phyloP scores from a whole-genome alignment of 2,113 vertebrate species.

The Alethe castanea region DNA sequence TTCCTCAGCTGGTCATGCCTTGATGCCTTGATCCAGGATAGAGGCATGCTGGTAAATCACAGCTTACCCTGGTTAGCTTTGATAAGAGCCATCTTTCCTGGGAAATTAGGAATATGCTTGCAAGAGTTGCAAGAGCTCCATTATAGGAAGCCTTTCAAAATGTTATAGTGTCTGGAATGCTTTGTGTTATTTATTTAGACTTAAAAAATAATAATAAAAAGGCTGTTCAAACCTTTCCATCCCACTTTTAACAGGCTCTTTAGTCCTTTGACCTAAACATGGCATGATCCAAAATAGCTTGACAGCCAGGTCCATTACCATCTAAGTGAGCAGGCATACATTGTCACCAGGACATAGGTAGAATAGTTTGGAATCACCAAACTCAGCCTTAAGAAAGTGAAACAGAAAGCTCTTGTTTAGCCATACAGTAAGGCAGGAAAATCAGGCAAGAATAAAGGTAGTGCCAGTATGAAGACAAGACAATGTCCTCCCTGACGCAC shows the following conservation, averaged over 20 bases:
- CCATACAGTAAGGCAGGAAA: background rate
- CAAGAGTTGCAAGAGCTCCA: background rate
- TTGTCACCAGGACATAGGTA: background rate
- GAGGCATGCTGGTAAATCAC: background rate
- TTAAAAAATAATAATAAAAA: background rate
- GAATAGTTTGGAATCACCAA: background rate
- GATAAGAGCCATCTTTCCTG: background rate
- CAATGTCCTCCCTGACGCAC: background rate
- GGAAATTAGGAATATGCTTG: background rate
- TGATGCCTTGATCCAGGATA: background rate
- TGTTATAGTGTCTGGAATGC: background rate
- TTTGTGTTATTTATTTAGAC: background rate
- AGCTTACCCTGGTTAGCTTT: background rate
- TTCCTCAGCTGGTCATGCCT: background rate
- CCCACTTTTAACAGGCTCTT: background rate
- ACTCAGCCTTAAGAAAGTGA: background rate
- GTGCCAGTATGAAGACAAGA: background rate
- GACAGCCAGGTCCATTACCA: background rate
- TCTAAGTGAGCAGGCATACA: rapidly evolving
- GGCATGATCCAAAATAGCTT: background rate
- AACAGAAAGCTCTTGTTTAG: background rate
- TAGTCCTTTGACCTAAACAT: background rate
- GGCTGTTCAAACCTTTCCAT: background rate
- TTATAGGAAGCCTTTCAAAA: background rate
- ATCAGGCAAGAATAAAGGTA: background rate